Evolutionary conservation across 37 sponge, comb jelly and placozoan genomes (phyloP).

Genomic region (Aplysina aerophoba): DNA sequence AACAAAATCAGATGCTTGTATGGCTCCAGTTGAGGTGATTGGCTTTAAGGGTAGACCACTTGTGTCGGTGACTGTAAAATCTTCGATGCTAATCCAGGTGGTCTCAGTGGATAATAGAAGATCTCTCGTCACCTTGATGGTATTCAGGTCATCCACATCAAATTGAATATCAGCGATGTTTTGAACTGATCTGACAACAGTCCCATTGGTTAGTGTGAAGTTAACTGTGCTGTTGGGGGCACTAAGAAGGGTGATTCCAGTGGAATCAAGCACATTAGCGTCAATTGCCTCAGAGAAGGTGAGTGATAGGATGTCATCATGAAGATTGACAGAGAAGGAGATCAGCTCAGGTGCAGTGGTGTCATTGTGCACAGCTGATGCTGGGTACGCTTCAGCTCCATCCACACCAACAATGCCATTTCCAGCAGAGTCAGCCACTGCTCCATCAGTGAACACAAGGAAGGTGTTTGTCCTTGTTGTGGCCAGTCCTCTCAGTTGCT

Average conservation of each 20-base stretch:
- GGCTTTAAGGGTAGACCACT: slow-evolving; percentile 51
- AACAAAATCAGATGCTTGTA: slow-evolving; percentile 34
- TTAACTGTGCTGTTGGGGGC: slow-evolving; percentile 48
- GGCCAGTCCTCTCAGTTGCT: slow-evolving; percentile 54
- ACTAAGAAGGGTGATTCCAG: slow-evolving; percentile 61
- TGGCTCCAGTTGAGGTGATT: slow-evolving; percentile 30
- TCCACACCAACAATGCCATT: slow-evolving; percentile 44
- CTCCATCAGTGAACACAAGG: slow-evolving; percentile 62
- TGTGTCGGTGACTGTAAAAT: slow-evolving; percentile 60
- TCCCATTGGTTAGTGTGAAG: slow-evolving; percentile 65
- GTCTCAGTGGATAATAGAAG: slow-evolving; percentile 46
- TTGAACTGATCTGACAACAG: slow-evolving; percentile 25
- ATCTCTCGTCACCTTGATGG: slow-evolving; percentile 47
- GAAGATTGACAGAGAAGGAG: slow-evolving; percentile 61
- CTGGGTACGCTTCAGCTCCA: slow-evolving; percentile 20
- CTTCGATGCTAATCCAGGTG: slow-evolving; percentile 58
- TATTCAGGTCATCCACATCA: slow-evolving; percentile 61
- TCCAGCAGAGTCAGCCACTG: slow-evolving; percentile 68
- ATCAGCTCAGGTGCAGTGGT: slow-evolving; percentile 73
- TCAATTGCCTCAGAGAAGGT: slow-evolving; percentile 84
- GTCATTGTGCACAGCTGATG: slow-evolving; percentile 60
- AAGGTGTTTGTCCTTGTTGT: slow-evolving; percentile 46
- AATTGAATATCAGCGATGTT: slow-evolving; percentile 51
- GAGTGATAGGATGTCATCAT: slow-evolving; percentile 58
- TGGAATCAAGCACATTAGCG: slow-evolving; percentile 55